A percentile compares a stretch with the other conserved stretches of the same genome.
Evolutionary conservation across 2,888 invertebrate genomes (phyloP).

Genomic region (Ophion obscuratus): DNA sequence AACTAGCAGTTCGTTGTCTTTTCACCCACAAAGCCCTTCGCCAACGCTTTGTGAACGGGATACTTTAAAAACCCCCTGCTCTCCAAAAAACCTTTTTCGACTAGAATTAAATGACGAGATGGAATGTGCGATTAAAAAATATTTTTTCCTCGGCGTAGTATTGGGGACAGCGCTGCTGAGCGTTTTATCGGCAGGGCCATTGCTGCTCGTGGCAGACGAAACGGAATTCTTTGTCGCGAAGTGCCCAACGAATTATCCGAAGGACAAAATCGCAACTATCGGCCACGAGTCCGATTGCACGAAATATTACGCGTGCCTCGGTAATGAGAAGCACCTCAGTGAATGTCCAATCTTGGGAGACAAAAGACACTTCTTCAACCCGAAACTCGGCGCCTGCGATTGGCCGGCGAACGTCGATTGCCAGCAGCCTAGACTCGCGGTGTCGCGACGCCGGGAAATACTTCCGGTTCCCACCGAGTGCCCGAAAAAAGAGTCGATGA

Average conservation of each 20-base stretch:
- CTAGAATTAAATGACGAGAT: too few relatives aligned
- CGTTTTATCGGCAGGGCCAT: background rate
- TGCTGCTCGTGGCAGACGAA: background rate
- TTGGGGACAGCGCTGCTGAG: background rate
- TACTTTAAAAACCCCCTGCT: too few relatives aligned
- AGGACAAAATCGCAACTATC: constrained; percentile 31
- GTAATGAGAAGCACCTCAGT: background rate
- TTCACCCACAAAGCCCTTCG: too few relatives aligned
- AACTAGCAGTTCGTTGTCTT: too few relatives aligned
- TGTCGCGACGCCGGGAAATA: constrained; percentile 59
- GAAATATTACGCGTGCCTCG: constrained; percentile 62
- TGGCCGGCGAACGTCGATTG: constrained; percentile 41
- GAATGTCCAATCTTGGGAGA: too few relatives aligned
- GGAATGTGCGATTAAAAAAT: too few relatives aligned
- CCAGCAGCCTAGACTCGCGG: constrained; percentile 60
- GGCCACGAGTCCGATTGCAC: constrained; percentile 67
- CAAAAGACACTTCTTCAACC: too few relatives aligned
- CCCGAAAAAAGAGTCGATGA: constrained; percentile 58
- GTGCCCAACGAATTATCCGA: constrained; percentile 33
- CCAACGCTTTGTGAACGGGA: too few relatives aligned
- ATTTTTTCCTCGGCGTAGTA: constrained; percentile 3
- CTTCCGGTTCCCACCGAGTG: constrained; percentile 59
- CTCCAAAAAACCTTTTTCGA: too few relatives aligned
- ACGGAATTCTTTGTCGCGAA: constrained; percentile 28
- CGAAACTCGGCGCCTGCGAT: constrained; percentile 53